Evolutionary conservation across 1,140 invertebrate species (phyloP).

Genomic region (Carcinoscorpius rotundicauda): DNA sequence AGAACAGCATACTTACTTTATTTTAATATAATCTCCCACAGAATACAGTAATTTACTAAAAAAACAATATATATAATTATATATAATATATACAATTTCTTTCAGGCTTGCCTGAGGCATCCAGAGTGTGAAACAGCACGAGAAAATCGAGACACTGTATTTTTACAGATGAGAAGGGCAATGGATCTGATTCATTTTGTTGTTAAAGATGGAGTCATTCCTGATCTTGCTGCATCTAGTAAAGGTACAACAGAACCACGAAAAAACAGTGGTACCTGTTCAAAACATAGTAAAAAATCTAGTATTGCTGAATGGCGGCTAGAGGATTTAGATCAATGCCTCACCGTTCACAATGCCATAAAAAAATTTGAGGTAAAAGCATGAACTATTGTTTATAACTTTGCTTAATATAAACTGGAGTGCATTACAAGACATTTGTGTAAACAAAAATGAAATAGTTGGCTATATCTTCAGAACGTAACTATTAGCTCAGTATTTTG

Average conservation of each 20-base stretch:
- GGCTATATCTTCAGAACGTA: too few species aligned
- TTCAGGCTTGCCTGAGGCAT: conserved; percentile 70
- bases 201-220: conserved; percentile 78
- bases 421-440: too few species aligned
- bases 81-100: too few species aligned
- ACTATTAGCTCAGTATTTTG: too few species aligned
- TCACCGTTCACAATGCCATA: conserved; percentile 63
- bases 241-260: conserved; percentile 16
- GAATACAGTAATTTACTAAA: too few species aligned
- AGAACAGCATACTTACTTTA: too few species aligned
- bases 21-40: too few species aligned
- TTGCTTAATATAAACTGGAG: too few species aligned
- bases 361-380: conserved; percentile 51
- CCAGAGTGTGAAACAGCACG: conserved; percentile 83
- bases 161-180: conserved; percentile 82
- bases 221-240: conserved; percentile 38
- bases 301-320: conserved; percentile 30
- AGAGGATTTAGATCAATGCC: conserved; percentile 50
- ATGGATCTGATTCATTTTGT: conserved; percentile 97
- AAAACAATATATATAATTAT: too few species aligned
- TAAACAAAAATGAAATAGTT: too few species aligned
- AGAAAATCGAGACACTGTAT: conserved; percentile 92
- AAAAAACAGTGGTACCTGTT: conserved; percentile 23
- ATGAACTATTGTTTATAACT: too few species aligned
- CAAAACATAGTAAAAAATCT: conserved; percentile 21